Conservation (phyloP, 2,888 invertebrate species). For the Hyppa rectilinea region DNA sequence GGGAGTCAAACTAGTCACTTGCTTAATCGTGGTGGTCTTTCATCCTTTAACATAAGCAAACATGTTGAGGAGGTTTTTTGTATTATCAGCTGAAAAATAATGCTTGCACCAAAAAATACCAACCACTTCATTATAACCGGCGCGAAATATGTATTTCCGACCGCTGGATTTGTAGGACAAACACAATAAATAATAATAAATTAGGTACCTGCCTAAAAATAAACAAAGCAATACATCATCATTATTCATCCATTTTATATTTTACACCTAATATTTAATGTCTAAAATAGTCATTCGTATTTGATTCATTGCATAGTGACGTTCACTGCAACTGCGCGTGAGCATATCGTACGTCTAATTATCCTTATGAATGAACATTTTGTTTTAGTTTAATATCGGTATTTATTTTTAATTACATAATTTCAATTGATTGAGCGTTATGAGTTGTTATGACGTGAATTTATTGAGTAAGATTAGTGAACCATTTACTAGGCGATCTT, state of each 20-base stretch:
- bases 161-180: not conserved
- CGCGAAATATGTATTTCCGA: not conserved
- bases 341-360: not conserved
- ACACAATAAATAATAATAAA: not conserved
- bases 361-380: not conserved
- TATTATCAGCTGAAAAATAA: not conserved
- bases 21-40: not conserved
- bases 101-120: not conserved
- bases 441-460: too few relatives aligned
- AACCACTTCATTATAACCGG: not conserved
- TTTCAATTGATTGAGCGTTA: not conserved
- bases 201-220: slow-evolving; percentile 22
- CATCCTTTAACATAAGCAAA: not conserved
- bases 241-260: slow-evolving; percentile 4
- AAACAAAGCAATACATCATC: slow-evolving; percentile 5
- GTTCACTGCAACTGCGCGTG: too few relatives aligned
- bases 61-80: too few relatives aligned
- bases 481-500: not conserved
- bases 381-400: not conserved
- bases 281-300: not conserved
- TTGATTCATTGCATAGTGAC: slow-evolving; percentile 21
- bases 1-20: too few relatives aligned
- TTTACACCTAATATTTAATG: slow-evolving; percentile 8
- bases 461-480: not conserved
- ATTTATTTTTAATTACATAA: not conserved